Base-by-base conservation (phyloP, 2,888 invertebrate genomes). In the Temnothorax rugatulus region DNA sequence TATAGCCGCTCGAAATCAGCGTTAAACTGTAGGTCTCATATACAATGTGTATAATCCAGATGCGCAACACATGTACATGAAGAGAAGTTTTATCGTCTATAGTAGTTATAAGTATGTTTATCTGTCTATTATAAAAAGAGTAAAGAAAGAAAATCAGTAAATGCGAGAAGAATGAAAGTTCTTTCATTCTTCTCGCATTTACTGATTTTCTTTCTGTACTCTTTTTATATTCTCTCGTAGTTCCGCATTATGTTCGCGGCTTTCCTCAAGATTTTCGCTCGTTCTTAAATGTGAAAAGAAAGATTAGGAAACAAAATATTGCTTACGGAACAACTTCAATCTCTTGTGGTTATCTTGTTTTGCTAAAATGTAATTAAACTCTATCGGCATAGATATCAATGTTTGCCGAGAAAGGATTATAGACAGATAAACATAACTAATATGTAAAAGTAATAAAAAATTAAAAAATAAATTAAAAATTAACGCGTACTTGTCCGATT, bases 151-250 rank as follows among this genome's bases (percentile, higher is more conserved):
- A n/a, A n/a, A n/a, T n/a, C n/a, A n/a, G n/a, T n/a, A n/a, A n/a
- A n/a, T n/a, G n/a, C n/a, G n/a, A n/a, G n/a, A n/a, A n/a, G n/a
- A n/a, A n/a, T n/a, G n/a, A n/a, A n/a, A n/a, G n/a, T n/a, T n/a
- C n/a, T n/a, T n/a, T n/a, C n/a, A n/a, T n/a, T n/a, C n/a, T n/a
- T n/a, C n/a, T n/a, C n/a, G n/a, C n/a, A n/a, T n/a, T n/a, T n/a
- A n/a, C n/a, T n/a, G n/a, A n/a, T n/a, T n/a, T n/a, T n/a, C n/a
- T n/a, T n/a, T n/a, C n/a, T n/a, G n/a, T n/a, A n/a, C n/a, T n/a
- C n/a, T n/a, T n/a, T n/a, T n/a, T n/a, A 96, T 87, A 77, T 95
- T 95, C 9, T 94, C 94, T 21, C 94, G 95, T 73, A 96, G 73
- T 83, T 96, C 96, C 0, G 89, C 83, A 21, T 86, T 90, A 2